phyloP scores from a whole-genome alignment of 2,113 vertebrate species.

The Megalops atlanticus region DNA sequence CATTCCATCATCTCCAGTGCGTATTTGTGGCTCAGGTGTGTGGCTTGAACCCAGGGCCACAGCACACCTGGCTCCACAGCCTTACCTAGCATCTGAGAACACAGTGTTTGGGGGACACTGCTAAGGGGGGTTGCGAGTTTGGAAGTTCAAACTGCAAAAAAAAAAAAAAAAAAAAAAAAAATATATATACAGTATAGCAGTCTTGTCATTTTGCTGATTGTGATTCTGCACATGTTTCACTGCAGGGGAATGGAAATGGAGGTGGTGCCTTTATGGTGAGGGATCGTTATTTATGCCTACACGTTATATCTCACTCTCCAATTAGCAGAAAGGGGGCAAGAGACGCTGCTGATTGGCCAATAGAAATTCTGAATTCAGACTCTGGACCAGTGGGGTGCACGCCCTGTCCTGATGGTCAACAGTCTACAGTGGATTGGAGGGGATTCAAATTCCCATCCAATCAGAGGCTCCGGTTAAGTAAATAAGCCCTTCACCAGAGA shows the following conservation, averaged over 20 bases:
- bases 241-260: slow-evolving; percentile 57
- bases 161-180: background rate
- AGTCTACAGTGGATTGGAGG: too few relatives aligned
- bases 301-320: background rate
- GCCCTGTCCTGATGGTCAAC: too few relatives aligned
- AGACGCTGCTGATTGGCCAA: background rate
- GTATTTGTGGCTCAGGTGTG: slow-evolving; percentile 33
- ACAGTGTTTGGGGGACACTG: slow-evolving; percentile 47
- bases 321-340: background rate
- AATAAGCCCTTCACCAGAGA: too few relatives aligned
- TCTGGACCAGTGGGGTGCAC: too few relatives aligned
- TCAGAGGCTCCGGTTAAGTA: too few relatives aligned
- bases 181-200: slow-evolving; percentile 38
- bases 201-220: slow-evolving; percentile 68
- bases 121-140: slow-evolving; percentile 55
- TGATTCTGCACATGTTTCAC: slow-evolving; percentile 59
- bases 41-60: too few relatives aligned
- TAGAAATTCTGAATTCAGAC: background rate
- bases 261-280: slow-evolving; percentile 30
- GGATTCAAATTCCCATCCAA: too few relatives aligned
- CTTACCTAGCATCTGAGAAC: background rate
- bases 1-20: slow-evolving; percentile 51
- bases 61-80: background rate
- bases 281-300: background rate
- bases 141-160: slow-evolving; percentile 67